Evolutionary conservation across 2,888 invertebrate species (phyloP), one percentile per base, ranked within the genome.

Genomic region (Eulithis testata): DNA sequence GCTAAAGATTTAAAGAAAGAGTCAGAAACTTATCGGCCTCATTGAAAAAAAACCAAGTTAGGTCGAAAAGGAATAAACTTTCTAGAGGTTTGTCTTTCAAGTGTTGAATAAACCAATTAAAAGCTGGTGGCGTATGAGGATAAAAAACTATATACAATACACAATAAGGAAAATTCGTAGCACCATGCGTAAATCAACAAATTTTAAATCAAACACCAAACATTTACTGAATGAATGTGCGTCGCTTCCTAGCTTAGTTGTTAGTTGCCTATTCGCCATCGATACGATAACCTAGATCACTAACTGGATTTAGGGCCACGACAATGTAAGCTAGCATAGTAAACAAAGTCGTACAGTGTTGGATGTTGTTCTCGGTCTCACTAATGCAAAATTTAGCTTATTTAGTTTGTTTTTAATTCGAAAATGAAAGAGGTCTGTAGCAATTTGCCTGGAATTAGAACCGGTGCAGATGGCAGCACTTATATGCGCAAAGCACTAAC

Each of bases 271-370:
- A 56, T 56, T 51, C 27, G 52, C 56, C 53, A 58, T 65, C 49
- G 47, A 53, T 49, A 57, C 56, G 45, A 56, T 66, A 63, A 56
- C 60, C 63, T 53, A 63, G 53, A 63, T 60, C 49, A 12, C 56
- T 60, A 63, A 63, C 59, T 50, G 44, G 61, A 65, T 61, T 58
- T 54, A 65, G 50, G 36, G 58, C 49, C 58, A 49, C 44, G 47
- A 62, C 63, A 55, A 64, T 60, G 60, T 51, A 64, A 50, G 36
- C 49, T 52, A 40, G 36, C 14, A 47, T 47, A 47, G 45, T 51
- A 12, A 65, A 40, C 53, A 37, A 53, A 53, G 14, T 37, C 37
- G 37, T 40, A 37, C 3, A 49, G 14, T 49, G 11, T 47, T n/a
- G 31, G 31, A 31, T 31, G 5, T n/a, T 5, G 36, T 14, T 9